Evolutionary conservation across 2,888 invertebrate species (phyloP), one percentile per base, ranked within the genome.

Genomic region (Cantharis rustica): DNA sequence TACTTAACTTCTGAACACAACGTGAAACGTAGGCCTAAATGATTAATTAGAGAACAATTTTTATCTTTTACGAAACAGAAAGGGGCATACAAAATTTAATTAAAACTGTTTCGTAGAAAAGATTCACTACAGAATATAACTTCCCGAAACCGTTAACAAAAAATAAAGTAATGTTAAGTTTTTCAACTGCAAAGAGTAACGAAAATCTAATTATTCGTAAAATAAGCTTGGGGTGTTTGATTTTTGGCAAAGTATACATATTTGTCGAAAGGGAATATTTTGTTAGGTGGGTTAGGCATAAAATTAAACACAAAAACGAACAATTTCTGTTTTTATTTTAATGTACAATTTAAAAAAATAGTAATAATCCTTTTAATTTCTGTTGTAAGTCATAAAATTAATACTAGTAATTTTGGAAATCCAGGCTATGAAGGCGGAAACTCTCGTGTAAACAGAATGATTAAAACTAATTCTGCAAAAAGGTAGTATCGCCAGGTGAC

Each of bases 371-470:
- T 11, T 63, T 17, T 61, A 78, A 9, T 62, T 47, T 66, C 73
- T 76, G 66, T 84, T 85, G 76, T 84, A 86, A 75, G 82, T 85
- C 10, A 69, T 79, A 78, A 86, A 87, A 83, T 87, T 84, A 68
- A 87, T 84, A 26, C 86, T 85, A 13, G 87, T 87, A 17, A 83
- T 81, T 75, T 83, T 84, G 11, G 85, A 84, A 75, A 88, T 85
- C 88, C 88, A 88, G 5, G 82, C 81, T 31, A 88, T 86, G 74
- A 86, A 87, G 26, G 86, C 84, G 0, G 87, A 84, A 15, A 87
- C 87, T 80, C 85, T 83, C 3, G 87, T 87, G 79, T 87, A 87
- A 16, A 88, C 84, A 16, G 88, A 87, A 80, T 88, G 85, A 78
- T 88, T 88, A 80, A 87, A 87, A 68, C 85, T 82, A 66, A 87